A percentile compares a stretch with the other conserved stretches of the same genome.
Conservation (phyloP, 2,888 invertebrate genomes). For the Pachymerium ferrugineum region DNA sequence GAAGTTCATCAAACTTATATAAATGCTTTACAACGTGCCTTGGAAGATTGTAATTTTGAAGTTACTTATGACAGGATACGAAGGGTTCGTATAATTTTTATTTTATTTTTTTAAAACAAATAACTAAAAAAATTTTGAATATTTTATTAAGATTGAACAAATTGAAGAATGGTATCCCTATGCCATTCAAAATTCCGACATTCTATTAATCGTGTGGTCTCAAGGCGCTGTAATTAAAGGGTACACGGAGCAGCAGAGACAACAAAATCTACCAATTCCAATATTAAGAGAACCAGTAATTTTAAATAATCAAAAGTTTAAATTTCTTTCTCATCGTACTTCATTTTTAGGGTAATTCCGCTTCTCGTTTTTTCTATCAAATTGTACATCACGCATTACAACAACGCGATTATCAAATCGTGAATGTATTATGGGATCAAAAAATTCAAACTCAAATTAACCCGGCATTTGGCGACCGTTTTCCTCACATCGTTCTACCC, state of each 20-base stretch:
- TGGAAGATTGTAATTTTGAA: not conserved
- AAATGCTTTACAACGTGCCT: not conserved
- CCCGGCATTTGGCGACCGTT: not conserved
- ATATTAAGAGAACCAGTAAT: not conserved
- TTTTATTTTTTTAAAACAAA: not conserved
- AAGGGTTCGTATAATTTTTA: not conserved
- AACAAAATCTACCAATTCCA: not conserved
- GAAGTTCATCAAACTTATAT: not conserved
- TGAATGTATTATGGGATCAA: not conserved
- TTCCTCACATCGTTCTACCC: not conserved
- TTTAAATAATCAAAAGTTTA: not conserved
- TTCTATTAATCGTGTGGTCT: not conserved
- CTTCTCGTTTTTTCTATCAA: too few species aligned
- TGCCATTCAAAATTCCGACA: not conserved
- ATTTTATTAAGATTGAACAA: not conserved
- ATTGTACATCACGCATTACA: not conserved
- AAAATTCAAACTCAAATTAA: not conserved
- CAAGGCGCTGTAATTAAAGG: not conserved
- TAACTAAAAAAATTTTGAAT: not conserved
- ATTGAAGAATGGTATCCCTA: not conserved
- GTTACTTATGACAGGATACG: not conserved
- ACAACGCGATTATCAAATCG: not conserved
- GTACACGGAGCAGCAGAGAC: too few species aligned
- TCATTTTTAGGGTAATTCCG: not conserved
- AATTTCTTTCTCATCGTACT: not conserved